Conservation (phyloP, 2,113 vertebrate genomes). For the Lontra canadensis region DNA sequence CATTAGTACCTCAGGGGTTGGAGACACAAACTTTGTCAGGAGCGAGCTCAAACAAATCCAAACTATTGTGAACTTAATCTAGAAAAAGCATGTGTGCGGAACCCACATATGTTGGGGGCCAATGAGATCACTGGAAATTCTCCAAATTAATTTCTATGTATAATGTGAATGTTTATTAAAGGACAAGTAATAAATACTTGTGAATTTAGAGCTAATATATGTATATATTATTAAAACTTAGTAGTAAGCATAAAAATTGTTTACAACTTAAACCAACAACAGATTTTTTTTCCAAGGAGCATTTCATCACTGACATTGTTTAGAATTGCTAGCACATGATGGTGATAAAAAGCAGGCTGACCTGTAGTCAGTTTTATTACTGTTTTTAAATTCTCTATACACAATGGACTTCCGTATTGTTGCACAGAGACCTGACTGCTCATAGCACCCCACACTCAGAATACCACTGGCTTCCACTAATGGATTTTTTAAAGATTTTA, state of each 20-base stretch:
- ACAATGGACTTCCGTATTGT: not conserved
- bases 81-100: not conserved
- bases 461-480: not conserved
- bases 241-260: not conserved
- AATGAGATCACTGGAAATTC: not conserved
- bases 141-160: not conserved
- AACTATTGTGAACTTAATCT: not conserved
- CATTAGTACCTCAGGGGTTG: not conserved
- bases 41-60: not conserved
- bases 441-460: accelerated
- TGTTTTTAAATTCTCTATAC: not conserved
- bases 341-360: not conserved
- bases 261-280: slow-evolving; percentile 1
- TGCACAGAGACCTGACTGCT: not conserved
- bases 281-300: not conserved
- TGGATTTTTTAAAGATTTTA: not conserved
- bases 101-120: not conserved
- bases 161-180: not conserved
- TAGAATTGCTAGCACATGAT: not conserved
- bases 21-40: not conserved
- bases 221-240: not conserved
- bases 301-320: not conserved
- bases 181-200: not conserved
- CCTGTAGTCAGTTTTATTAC: not conserved
- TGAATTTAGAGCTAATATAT: not conserved